A percentile compares a stretch with the other conserved stretches of the same genome.
These are phyloP conservation scores for Rallus crepitans DNA, from an alignment of 2,797 vertebrate species.

Conservation along the genomic window DNA sequence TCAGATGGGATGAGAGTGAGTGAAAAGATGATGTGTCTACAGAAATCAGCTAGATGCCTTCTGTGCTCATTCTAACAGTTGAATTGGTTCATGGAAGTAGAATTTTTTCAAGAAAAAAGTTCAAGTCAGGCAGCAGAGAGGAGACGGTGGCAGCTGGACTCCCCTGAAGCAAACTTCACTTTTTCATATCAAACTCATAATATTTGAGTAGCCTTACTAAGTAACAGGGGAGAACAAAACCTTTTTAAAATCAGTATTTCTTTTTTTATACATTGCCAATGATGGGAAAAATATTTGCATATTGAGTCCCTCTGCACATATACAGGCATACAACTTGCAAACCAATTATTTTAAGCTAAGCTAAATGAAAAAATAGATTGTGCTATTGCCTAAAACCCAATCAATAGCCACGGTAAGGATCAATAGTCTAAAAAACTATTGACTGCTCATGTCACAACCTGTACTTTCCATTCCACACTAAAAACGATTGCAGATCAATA, in stretches of 20 bases:
- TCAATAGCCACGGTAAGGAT: conserved; percentile 3
- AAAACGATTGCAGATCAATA: neutral
- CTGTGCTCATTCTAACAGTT: neutral
- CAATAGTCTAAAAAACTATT: conserved; percentile 32
- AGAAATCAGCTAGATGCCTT: neutral
- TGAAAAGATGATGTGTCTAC: neutral
- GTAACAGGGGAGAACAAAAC: neutral
- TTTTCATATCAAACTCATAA: neutral
- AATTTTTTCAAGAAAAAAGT: neutral
- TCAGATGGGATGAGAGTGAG: neutral
- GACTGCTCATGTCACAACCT: conserved; percentile 9
- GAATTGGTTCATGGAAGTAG: neutral
- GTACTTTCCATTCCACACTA: conserved; percentile 30
- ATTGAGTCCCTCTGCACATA: neutral
- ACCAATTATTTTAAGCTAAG: conserved; percentile 10
- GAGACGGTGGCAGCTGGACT: neutral
- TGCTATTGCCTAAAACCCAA: neutral
- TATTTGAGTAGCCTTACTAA: neutral
- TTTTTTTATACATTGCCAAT: neutral
- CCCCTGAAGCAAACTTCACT: neutral
- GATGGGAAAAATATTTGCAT: neutral
- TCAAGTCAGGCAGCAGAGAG: neutral
- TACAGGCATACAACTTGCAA: neutral
- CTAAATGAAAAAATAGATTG: conserved; percentile 12
- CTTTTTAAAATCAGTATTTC: neutral